These are phyloP conservation scores for Hestina assimilis DNA, from an alignment of 1,140 invertebrate species.

Conservation along the genomic window DNA sequence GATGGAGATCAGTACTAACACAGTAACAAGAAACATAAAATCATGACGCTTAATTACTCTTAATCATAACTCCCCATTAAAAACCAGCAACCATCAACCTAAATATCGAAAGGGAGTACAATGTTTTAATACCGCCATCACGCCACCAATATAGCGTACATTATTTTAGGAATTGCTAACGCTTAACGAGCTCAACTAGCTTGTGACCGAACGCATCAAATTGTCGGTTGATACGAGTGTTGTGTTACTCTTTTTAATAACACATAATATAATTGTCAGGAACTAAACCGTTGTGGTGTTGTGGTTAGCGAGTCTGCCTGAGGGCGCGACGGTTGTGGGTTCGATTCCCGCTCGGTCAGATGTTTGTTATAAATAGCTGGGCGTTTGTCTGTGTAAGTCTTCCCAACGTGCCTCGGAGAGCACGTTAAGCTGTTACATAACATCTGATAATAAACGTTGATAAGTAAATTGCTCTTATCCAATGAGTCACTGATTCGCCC, in stretches of 20 bases:
- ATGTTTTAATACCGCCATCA: slow-evolving; percentile 20
- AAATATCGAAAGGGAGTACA: slow-evolving; percentile 18
- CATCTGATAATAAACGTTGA: no score
- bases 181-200: slow-evolving; percentile 71
- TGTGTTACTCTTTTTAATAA: slow-evolving; percentile 43
- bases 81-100: slow-evolving; percentile 3
- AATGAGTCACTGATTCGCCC: no score
- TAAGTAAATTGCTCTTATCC: no score
- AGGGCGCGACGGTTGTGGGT: not conserved
- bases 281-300: not conserved
- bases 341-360: no score
- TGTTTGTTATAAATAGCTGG: no score
- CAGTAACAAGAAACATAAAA: not conserved
- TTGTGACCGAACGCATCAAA: slow-evolving; percentile 60
- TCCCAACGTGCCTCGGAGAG: no score
- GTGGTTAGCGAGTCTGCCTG: not conserved
- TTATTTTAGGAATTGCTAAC: slow-evolving; percentile 68
- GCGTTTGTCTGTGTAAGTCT: no score
- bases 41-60: not conserved
- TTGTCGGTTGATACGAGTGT: slow-evolving; percentile 38
- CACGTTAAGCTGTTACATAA: no score
- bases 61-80: not conserved
- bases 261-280: slow-evolving; percentile 6
- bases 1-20: not conserved
- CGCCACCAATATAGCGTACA: slow-evolving; percentile 50